These are phyloP conservation scores for Phocoena phocoena DNA, from an alignment of 2,113 vertebrate genomes.

Conservation along the genomic window DNA sequence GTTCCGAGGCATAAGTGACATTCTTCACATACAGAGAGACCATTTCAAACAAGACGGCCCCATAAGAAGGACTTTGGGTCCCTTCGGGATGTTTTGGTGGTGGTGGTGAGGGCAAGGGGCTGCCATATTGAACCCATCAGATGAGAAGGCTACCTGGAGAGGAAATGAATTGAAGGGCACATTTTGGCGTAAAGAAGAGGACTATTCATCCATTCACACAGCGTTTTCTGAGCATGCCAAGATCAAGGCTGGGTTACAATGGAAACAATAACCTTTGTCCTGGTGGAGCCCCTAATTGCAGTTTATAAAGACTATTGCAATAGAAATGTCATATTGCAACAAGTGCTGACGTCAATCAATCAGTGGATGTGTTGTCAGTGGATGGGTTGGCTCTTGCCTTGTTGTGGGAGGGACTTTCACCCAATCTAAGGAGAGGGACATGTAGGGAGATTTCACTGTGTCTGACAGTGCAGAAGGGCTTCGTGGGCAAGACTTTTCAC, in stretches of 20 bases:
- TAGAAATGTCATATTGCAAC: too few relatives aligned
- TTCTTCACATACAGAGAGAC: neutral
- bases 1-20: neutral
- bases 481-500: neutral
- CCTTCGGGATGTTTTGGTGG: neutral
- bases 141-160: neutral
- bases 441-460: accelerated
- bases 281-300: accelerated
- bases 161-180: too few relatives aligned
- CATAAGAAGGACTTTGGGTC: neutral
- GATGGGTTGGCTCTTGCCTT: neutral
- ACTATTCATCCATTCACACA: too few relatives aligned
- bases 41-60: accelerated
- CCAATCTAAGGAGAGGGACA: neutral
- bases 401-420: too few relatives aligned
- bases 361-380: too few relatives aligned
- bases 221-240: neutral
- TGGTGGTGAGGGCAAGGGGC: neutral
- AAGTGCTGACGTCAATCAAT: accelerated
- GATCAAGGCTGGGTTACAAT: accelerated
- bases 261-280: too few relatives aligned
- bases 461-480: neutral
- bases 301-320: accelerated
- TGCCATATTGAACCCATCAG: neutral
- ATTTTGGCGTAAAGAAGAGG: too few relatives aligned